These are phyloP conservation scores for Pomatostomus ruficeps DNA, from an alignment of 2,113 vertebrate genomes.

Conservation along the genomic window DNA sequence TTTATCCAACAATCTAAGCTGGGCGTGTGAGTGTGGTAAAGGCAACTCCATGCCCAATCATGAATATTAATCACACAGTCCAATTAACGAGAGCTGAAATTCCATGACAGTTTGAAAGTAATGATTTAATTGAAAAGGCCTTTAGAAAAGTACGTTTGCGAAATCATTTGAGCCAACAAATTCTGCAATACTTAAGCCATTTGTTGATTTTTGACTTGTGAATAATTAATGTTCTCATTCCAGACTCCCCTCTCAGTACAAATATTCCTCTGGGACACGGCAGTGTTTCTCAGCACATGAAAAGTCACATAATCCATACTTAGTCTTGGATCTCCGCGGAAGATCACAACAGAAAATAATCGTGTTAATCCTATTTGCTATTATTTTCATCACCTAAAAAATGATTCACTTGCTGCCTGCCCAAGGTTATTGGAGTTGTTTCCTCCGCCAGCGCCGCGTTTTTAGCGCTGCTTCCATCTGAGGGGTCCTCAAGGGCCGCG, in stretches of 20 bases:
- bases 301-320: slow-evolving; percentile 4
- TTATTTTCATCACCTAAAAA: slow-evolving; percentile 6
- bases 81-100: slow-evolving; percentile 55
- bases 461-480: background rate
- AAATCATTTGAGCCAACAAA: background rate
- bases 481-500: background rate
- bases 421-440: background rate
- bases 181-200: slow-evolving; percentile 24
- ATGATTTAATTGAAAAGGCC: slow-evolving; percentile 47
- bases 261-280: slow-evolving; percentile 1
- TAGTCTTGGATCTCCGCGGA: background rate
- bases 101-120: slow-evolving; percentile 35
- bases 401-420: background rate
- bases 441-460: background rate
- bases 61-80: slow-evolving; percentile 54
- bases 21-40: slow-evolving; percentile 2
- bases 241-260: slow-evolving; percentile 21
- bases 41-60: slow-evolving; percentile 7
- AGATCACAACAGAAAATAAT: slow-evolving; percentile 5
- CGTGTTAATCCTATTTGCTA: background rate
- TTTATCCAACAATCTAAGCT: slow-evolving; percentile 15
- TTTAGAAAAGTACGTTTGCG: background rate
- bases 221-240: slow-evolving; percentile 40
- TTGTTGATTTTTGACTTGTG: slow-evolving; percentile 56
- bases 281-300: background rate